Base-by-base conservation (phyloP, 2,888 invertebrate species). In the Amphipyra tragopoginis region DNA sequence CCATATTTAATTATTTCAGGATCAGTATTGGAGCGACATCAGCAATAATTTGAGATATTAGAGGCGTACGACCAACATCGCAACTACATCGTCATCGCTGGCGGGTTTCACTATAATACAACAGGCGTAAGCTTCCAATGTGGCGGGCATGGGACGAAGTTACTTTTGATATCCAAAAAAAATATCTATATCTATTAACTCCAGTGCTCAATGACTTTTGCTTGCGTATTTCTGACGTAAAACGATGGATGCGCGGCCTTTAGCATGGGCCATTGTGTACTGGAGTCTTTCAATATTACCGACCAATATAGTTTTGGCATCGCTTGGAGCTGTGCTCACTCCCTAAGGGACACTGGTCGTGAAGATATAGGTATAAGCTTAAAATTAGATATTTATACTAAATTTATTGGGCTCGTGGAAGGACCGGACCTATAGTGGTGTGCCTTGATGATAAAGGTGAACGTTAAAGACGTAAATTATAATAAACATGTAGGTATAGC, bases 271-370 rank as follows among this genome's bases (percentile, higher is more conserved):
- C 53, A 43, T 40, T 15, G 14, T 29, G 40, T 40, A 45, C 26
- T 42, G n/a, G 29, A 50, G 21, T 2, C 39, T 40, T 44, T n/a
- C 2, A 43, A 50, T 51, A 33, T 53, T 39, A 50, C 38, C 53
- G 68, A 66, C 72, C 13, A 29, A 47, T 48, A 72, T 48, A 72
- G 64, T 66, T 60, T 45, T 68, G 65, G 72, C 71, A 60, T 55
- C 40, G 65, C 76, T 65, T 33, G 43, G 39, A 71, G 74, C 74
- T 54, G 71, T 73, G 71, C 71, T 73, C 70, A 71, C 73, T 71
- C 73, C 68, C 70, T 5, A 73, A 73, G 74, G 74, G 74, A 73
- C n/a, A 51, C 49, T 34, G 68, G 70, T 73, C 70, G 61, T 73
- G 43, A 62, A 61, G 21, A 54, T 40, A 26, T 53, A 43, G 43